A percentile compares a stretch with the other conserved stretches of the same genome.
Conservation (phyloP, 2,797 vertebrate genomes). For the Rousettus madagascariensis region DNA sequence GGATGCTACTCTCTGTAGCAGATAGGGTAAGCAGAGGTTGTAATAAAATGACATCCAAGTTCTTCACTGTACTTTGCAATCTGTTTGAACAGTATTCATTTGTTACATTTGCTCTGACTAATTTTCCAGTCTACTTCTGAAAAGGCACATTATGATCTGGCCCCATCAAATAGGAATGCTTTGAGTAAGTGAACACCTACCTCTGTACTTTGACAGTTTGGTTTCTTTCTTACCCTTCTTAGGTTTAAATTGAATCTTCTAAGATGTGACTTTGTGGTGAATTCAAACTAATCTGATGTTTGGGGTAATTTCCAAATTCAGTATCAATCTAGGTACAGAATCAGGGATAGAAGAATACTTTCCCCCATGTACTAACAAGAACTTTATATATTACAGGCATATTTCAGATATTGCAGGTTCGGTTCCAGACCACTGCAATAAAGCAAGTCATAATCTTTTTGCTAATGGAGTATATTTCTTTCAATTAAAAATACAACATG, state of each 20-base stretch:
- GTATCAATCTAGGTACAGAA: conserved; percentile 14
- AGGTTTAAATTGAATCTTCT: conserved; percentile 8
- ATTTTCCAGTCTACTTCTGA: conserved; percentile 13
- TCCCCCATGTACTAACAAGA: not conserved
- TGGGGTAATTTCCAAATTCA: conserved; percentile 12
- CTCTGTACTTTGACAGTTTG: not conserved
- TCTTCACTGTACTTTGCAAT: not conserved
- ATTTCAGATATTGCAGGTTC: not conserved
- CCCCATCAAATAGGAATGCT: not conserved
- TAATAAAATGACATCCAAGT: not conserved
- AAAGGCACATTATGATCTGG: not conserved
- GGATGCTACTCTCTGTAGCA: not conserved
- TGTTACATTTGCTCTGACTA: not conserved
- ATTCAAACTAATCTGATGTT: conserved; percentile 30
- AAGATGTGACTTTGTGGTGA: not conserved
- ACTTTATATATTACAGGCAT: not conserved
- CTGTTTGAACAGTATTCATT: not conserved
- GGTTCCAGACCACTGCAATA: not conserved
- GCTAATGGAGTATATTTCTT: not conserved
- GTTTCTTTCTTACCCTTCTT: not conserved
- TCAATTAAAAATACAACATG: not conserved
- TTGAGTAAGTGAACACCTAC: not conserved
- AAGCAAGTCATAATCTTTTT: not conserved
- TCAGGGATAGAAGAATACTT: not conserved
- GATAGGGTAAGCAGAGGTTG: not conserved